Evolutionary conservation across 92 coral and sea anemone species (phyloP).

Genomic region (Meandrina meandrites): DNA sequence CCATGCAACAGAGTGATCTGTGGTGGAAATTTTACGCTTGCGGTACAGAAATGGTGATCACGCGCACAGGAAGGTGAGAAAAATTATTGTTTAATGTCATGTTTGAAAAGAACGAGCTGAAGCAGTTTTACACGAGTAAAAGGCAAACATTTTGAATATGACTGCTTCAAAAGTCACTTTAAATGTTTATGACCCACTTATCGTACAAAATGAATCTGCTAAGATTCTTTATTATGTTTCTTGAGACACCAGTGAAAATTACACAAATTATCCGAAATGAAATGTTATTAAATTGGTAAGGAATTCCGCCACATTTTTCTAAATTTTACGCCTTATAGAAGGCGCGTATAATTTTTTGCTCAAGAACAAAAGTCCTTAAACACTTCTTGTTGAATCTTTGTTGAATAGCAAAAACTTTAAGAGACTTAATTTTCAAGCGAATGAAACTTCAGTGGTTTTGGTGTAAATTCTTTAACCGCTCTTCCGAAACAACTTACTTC

Average conservation of each 20-base stretch:
- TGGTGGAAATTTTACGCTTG: constrained; percentile 94
- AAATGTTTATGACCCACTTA: constrained; percentile 19
- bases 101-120: not conserved
- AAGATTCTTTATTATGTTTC: constrained; percentile 23
- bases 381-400: not conserved
- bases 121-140: constrained; percentile 3
- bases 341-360: not conserved
- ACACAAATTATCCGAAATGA: constrained; percentile 46
- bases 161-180: constrained; percentile 31
- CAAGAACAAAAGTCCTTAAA: not conserved
- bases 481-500: constrained; percentile 21
- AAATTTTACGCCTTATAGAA: constrained; percentile 28
- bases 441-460: constrained; percentile 40
- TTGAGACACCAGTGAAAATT: constrained; percentile 28
- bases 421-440: not conserved
- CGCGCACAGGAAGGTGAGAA: constrained; percentile 87
- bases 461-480: constrained; percentile 49
- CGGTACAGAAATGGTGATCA: constrained; percentile 91
- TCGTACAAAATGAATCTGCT: constrained; percentile 2
- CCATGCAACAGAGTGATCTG: constrained; percentile 81
- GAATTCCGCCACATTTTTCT: constrained; percentile 48
- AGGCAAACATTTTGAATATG: not conserved
- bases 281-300: constrained; percentile 45
- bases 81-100: not conserved
- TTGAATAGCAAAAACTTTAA: not conserved